phyloP scores from a whole-genome alignment of 2,888 invertebrate genomes.

The Morinoia aosen region DNA sequence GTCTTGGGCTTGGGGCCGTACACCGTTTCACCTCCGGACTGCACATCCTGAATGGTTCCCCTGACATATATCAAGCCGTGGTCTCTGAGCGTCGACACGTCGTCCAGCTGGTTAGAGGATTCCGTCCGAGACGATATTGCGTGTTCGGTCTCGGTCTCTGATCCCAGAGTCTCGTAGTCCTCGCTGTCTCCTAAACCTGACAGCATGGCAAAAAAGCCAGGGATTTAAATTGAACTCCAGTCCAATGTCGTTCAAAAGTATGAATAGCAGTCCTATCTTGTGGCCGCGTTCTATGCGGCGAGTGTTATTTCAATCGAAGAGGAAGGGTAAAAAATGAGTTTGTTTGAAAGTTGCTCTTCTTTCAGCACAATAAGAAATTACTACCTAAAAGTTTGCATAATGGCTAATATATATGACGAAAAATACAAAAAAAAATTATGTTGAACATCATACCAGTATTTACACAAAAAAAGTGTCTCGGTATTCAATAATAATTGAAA shows the following conservation, averaged over 20 bases:
- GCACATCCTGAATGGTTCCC: constrained; percentile 59
- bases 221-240: not conserved
- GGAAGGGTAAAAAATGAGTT: not conserved
- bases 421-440: too few species aligned
- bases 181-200: constrained; percentile 60
- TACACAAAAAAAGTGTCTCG: too few species aligned
- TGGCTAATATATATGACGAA: too few species aligned
- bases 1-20: constrained; percentile 57
- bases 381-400: too few species aligned
- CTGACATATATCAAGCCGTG: constrained; percentile 62
- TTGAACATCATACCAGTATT: too few species aligned
- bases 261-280: not conserved
- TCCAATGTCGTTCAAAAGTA: not conserved
- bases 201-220: not conserved
- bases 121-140: constrained; percentile 65
- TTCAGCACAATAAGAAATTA: too few species aligned
- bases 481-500: too few species aligned
- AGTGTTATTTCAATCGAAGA: not conserved
- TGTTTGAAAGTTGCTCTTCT: not conserved
- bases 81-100: constrained; percentile 64
- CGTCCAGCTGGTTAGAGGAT: constrained; percentile 67
- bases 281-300: not conserved
- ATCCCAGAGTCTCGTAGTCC: constrained; percentile 65
- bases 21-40: constrained; percentile 56
- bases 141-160: constrained; percentile 66